Evolutionary conservation across 2,113 vertebrate species (phyloP).

Genomic region (Hippocampus guttulatus): DNA sequence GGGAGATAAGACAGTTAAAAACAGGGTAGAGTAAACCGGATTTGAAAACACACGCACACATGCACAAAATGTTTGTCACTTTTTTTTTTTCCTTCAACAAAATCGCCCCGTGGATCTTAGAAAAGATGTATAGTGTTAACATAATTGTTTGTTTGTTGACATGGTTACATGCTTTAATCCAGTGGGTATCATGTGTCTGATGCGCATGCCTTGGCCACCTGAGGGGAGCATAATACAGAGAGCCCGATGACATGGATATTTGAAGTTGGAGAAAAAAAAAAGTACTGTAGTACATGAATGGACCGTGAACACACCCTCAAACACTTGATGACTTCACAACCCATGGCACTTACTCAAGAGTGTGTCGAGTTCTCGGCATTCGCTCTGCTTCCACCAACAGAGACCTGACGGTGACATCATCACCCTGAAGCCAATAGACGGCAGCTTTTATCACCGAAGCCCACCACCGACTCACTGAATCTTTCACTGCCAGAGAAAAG

Average conservation of each 20-base stretch:
- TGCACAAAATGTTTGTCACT: no score
- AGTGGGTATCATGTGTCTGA: no score
- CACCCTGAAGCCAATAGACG: constrained; percentile 87
- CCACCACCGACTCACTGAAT: constrained; percentile 94
- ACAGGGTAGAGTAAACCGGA: not conserved
- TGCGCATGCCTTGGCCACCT: no score
- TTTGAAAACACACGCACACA: no score
- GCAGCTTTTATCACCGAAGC: constrained; percentile 81
- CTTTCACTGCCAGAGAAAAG: constrained; percentile 72
- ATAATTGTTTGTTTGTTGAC: no score
- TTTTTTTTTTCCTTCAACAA: no score
- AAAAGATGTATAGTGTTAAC: no score
- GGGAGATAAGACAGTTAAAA: not conserved
- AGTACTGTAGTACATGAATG: not conserved
- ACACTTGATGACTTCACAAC: not conserved
- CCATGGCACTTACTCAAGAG: constrained; percentile 78
- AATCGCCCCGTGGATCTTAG: no score
- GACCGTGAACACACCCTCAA: not conserved
- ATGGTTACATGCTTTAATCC: no score
- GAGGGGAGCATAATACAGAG: no score
- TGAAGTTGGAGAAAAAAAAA: not conserved
- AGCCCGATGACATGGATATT: no score
- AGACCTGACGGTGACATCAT: constrained; percentile 77
- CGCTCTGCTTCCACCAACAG: constrained; percentile 83
- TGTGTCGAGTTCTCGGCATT: constrained; percentile 86